These are phyloP conservation scores for Apis mellifera DNA, from an alignment of 1,140 invertebrate species.

Conservation along the genomic window Amel_HAv3.1 CM009941.2:15774001-15774500, in stretches of 20 bases:
- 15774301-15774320: too few species aligned
- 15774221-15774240: not conserved
- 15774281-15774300: too few species aligned
- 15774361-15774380: too few species aligned
- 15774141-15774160: slow-evolving; percentile 5
- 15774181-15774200: too few species aligned
- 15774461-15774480: not conserved
- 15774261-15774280: too few species aligned
- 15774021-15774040: slow-evolving; percentile 21
- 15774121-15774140: slow-evolving; percentile 23
- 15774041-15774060: slow-evolving; percentile 69
- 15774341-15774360: too few species aligned
- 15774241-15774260: too few species aligned
- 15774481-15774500: slow-evolving; percentile 34
- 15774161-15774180: slow-evolving; percentile 7
- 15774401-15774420: not conserved
- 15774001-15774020: slow-evolving; percentile 42
- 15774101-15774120: slow-evolving; percentile 9
- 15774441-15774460: not conserved
- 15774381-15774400: not conserved
- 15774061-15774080: slow-evolving; percentile 69
- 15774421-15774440: not conserved
- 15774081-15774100: slow-evolving; percentile 65
- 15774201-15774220: not conserved
- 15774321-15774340: too few species aligned